These are phyloP conservation scores for Leptopterna dolabrata DNA, from an alignment of 2,888 invertebrate genomes.

Conservation along the genomic window DNA sequence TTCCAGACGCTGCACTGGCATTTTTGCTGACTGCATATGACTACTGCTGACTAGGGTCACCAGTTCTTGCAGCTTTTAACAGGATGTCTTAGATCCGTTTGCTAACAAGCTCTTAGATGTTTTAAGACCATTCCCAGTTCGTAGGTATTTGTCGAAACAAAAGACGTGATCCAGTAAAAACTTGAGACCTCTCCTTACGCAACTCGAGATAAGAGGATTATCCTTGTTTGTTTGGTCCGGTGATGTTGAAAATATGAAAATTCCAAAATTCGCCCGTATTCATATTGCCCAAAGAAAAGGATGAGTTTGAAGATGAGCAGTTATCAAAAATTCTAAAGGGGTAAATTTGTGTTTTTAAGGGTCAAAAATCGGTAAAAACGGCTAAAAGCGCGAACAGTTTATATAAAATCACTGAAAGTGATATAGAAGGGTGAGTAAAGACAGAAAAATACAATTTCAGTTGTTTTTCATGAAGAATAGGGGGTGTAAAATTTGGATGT, in stretches of 20 bases:
- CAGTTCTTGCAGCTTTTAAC: slow-evolving; percentile 28
- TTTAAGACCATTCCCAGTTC: not conserved
- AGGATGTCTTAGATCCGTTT: slow-evolving; percentile 18
- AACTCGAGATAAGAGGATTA: slow-evolving; percentile 23
- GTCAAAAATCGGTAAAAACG: no score
- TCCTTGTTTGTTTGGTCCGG: not conserved
- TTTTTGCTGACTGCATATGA: slow-evolving; percentile 34
- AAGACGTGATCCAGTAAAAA: not conserved
- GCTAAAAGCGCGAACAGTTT: no score
- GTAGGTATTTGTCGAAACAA: not conserved
- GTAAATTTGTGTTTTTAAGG: no score
- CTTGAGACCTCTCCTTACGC: not conserved
- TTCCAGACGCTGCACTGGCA: not conserved
- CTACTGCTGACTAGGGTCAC: not conserved
- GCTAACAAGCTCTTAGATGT: slow-evolving; percentile 23
- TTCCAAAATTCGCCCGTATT: not conserved
- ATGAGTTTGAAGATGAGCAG: no score
- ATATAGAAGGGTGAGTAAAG: no score
- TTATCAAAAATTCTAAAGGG: no score
- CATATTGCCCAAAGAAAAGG: no score
- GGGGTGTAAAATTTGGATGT: no score
- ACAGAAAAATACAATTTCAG: no score
- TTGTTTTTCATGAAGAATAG: no score
- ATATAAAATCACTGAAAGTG: no score
- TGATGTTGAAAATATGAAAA: not conserved